Base-by-base conservation (phyloP, 2,888 invertebrate genomes). In the Cantharis rufa region DNA sequence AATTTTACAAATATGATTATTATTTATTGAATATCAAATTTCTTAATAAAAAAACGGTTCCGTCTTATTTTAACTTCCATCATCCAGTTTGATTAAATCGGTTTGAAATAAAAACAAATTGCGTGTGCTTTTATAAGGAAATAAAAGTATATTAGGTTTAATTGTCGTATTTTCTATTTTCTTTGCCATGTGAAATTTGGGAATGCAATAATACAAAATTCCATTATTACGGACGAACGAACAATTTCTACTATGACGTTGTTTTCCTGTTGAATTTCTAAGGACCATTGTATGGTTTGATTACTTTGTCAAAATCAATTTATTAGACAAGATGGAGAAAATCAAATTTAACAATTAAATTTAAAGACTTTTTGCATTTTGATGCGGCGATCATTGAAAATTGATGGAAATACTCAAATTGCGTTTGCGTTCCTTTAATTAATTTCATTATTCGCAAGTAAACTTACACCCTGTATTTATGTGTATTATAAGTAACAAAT, bases 301-400 rank as follows among this genome's bases (percentile, higher is more conserved):
- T 72, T 72, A 66, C 72, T 72, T 72, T 48, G 66, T 72, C 61
- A 66, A 72, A 66, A 72, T 72, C 72, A 66, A 72, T 72, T 72
- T 72, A 72, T 72, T 72, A 72, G 48, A 66, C 66, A 21, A 66
- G 21, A 66, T 66, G 18, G 64, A n/a, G 21, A 16, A 66, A 66
- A 66, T 66, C 64, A 66, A 66, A 66, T 66, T 66, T 48, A 48
- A 48, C n/a, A 48, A 48, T 48, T 48, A 48, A 48, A 48, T 48
- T n/a, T 48, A 48, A 48, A 48, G 48, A 48, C n/a, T 7, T 48
- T 5, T n/a, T 48, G 7, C n/a, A 48, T n/a, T 48, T 48, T 48
- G 48, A 48, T 48, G n/a, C n/a, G 7, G 2, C n/a, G n/a, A 32
- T 32, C 13, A n/a, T 32, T 32, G 32, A 32, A 28, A 32, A 48